Conservation (phyloP, 2,113 vertebrate genomes). For the Phalacrocorax pelagicus region DNA sequence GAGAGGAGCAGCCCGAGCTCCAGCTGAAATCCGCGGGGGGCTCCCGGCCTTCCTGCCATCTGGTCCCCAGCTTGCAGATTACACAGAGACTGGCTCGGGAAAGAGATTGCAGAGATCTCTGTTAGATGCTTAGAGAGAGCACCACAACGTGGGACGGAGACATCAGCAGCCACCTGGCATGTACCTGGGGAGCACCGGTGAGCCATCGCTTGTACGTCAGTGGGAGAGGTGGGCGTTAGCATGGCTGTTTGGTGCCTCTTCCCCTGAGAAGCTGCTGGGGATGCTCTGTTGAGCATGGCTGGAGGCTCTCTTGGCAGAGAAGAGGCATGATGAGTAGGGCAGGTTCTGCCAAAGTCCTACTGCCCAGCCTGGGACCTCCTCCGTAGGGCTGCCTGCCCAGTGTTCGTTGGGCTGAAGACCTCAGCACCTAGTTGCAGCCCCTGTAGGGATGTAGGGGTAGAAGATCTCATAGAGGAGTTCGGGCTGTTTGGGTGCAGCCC, state of each 20-base stretch:
- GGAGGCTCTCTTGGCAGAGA: not conserved
- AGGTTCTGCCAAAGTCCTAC: not conserved
- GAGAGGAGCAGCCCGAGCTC: not conserved
- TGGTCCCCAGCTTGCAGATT: not conserved
- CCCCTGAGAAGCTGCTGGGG: not conserved
- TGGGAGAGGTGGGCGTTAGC: not conserved
- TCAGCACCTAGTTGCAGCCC: not conserved
- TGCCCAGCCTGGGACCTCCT: not conserved
- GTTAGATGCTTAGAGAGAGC: not conserved
- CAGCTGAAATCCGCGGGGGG: not conserved
- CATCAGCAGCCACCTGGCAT: accelerated
- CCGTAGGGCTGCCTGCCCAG: accelerated
- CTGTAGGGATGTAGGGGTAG: not conserved
- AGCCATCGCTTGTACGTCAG: accelerated
- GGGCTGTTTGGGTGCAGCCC: not conserved
- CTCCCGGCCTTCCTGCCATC: not conserved
- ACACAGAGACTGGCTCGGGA: not conserved
- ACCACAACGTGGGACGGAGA: not conserved
- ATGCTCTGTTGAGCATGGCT: not conserved
- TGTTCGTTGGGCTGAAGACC: not conserved
- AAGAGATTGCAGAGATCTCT: not conserved
- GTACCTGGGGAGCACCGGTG: not conserved
- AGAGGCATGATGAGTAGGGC: not conserved
- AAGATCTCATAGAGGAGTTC: not conserved
- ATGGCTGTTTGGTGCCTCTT: not conserved